Evolutionary conservation across 2,888 invertebrate genomes (phyloP).

Genomic region (Spilosoma lubricipeda): DNA sequence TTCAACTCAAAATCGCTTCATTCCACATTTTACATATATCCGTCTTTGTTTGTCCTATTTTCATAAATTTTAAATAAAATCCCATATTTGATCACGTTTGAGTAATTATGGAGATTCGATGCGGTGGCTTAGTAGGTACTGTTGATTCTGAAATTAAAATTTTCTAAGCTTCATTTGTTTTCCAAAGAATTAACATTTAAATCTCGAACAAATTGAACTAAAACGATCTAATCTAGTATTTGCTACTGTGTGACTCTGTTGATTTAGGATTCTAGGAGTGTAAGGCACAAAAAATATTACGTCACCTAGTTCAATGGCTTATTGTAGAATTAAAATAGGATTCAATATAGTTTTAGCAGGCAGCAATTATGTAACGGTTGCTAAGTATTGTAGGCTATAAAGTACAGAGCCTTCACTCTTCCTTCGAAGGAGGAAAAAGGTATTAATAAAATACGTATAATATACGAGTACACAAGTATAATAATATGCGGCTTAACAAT

Average conservation of each 20-base stretch:
- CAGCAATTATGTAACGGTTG: neutral
- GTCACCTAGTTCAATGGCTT: neutral
- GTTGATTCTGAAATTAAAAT: neutral
- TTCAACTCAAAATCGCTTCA: neutral
- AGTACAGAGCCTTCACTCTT: too few relatives aligned
- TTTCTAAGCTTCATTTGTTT: neutral
- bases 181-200: neutral
- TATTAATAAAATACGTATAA: neutral
- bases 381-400: neutral
- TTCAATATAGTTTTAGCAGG: neutral
- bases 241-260: neutral
- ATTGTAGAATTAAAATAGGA: neutral
- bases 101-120: neutral
- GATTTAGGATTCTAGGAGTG: neutral
- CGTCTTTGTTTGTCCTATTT: too few relatives aligned
- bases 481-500: neutral
- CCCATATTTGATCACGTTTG: neutral
- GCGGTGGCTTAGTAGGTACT: neutral
- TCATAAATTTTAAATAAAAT: neutral
- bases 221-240: neutral
- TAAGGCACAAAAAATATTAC: neutral
- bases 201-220: neutral
- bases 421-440: neutral
- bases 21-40: too few relatives aligned
- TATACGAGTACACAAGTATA: too few relatives aligned